These are phyloP conservation scores for Orthonychiurus folsomi DNA, from an alignment of 2,888 invertebrate species.

Conservation along the genomic window DNA sequence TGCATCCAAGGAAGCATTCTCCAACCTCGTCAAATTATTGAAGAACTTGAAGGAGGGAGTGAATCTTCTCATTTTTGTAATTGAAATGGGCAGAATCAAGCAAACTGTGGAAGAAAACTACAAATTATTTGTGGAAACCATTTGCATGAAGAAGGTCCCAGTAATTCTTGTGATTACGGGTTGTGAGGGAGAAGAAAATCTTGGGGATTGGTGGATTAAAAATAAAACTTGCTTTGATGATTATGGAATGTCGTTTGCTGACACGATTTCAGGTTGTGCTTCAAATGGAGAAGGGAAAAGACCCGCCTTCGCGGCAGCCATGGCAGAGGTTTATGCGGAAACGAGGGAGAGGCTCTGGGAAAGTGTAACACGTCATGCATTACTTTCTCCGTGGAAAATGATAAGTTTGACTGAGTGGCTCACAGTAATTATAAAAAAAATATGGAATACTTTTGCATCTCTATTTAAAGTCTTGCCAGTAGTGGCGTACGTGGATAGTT, in stretches of 20 bases:
- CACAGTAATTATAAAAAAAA: neutral
- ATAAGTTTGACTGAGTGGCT: neutral
- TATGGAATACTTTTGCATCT: neutral
- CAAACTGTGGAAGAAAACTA: conserved; percentile 12
- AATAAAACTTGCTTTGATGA: neutral
- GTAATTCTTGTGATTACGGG: conserved; percentile 11
- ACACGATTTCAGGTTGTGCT: neutral
- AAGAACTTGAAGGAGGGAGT: conserved; percentile 13
- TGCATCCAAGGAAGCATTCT: neutral
- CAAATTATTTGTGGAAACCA: conserved; percentile 8
- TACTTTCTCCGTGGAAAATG: neutral
- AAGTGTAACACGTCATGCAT: neutral
- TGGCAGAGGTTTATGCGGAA: neutral
- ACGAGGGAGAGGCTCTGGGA: neutral
- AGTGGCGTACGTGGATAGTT: no score
- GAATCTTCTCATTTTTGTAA: conserved; percentile 11
- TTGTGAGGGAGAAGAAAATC: conserved; percentile 7
- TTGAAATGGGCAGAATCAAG: conserved; percentile 10
- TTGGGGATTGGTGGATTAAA: conserved; percentile 11
- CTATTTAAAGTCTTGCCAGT: no score
- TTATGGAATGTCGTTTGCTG: neutral
- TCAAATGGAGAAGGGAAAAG: neutral
- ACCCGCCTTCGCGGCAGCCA: neutral
- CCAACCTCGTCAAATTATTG: neutral
- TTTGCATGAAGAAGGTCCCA: conserved; percentile 14